Evolutionary conservation across 1,140 invertebrate genomes (phyloP), one percentile per base, ranked within the genome.

Genomic region (Phthorimaea operculella): DNA sequence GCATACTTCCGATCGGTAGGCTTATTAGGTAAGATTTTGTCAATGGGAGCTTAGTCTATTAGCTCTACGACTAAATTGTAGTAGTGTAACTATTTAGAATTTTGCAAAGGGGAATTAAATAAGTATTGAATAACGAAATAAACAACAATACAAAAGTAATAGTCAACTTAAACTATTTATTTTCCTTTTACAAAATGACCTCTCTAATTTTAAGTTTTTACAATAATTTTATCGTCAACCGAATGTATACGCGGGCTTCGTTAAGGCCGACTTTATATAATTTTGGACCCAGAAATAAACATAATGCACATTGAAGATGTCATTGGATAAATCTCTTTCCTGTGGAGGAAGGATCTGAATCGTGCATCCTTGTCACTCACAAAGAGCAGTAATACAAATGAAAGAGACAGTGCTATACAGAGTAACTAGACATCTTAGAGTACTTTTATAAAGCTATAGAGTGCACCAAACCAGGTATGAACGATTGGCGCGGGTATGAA

Each of bases 141-240:
- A 71, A 78, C 69, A 74, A 77, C 74, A 75, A 70, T 66, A 79
- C 67, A 76, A 79, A 72, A 76, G 44, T 75, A 70, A 71, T 76
- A 72, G 65, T 81, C 72, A 82, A 82, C 80, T 83, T 83, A 83
- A 78, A 80, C 76, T 83, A 82, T 83, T 83, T 83, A 83, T 83
- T 83, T 71, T 81, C 70, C 76, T 79, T 80, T 81, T 81, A 81
- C 78, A 81, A 83, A 83, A 81, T 76, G 78, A 80, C 70, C 67
- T 79, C 63, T 64, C 56, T 66, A 51, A 65, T 63, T 14, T 48
- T 75, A 74, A 64, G 77, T 82, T 78, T 84, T 80, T 84, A 83
- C 80, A 83, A 83, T 80, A 77, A 70, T 54, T 67, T 76, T 75
- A 51, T 65, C 68, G 68, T 75, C 66, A 70, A 74, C 68, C 70